These are phyloP conservation scores for Machaerirhynchus nigripectus DNA, from an alignment of 2,113 vertebrate genomes.

Conservation along the genomic window DNA sequence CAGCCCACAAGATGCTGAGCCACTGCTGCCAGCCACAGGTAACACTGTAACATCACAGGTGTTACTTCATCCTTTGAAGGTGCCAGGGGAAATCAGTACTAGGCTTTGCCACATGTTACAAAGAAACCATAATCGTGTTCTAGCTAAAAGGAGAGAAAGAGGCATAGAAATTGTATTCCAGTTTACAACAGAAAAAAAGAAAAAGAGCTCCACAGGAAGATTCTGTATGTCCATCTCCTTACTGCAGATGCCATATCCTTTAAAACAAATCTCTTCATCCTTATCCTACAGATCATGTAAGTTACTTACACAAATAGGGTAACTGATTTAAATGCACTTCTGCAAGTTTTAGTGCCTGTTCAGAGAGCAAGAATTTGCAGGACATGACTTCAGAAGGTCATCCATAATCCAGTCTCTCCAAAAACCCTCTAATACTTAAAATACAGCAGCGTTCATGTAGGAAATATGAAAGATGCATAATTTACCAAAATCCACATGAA, in stretches of 20 bases:
- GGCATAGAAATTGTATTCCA: background rate
- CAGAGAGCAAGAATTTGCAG: background rate
- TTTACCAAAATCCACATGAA: background rate
- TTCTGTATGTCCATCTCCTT: background rate
- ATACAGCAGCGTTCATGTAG: fast-evolving
- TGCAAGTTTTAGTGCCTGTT: background rate
- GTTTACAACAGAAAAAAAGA: background rate
- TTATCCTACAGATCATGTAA: background rate
- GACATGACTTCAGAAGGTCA: background rate
- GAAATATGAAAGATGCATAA: fast-evolving
- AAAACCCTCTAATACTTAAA: background rate
- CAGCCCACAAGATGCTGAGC: background rate
- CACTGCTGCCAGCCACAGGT: background rate
- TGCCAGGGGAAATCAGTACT: background rate
- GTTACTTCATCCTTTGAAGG: background rate
- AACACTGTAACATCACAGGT: background rate
- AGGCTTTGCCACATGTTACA: background rate
- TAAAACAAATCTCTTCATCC: background rate
- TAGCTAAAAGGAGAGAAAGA: background rate
- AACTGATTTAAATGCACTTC: background rate
- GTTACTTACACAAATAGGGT: background rate
- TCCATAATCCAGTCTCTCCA: background rate
- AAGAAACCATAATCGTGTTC: background rate
- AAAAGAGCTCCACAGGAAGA: background rate
- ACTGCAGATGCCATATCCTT: background rate